A percentile compares a stretch with the other conserved stretches of the same genome.
Evolutionary conservation across 2,797 vertebrate genomes (phyloP).

Genomic region (Intellagama lesueurii): DNA sequence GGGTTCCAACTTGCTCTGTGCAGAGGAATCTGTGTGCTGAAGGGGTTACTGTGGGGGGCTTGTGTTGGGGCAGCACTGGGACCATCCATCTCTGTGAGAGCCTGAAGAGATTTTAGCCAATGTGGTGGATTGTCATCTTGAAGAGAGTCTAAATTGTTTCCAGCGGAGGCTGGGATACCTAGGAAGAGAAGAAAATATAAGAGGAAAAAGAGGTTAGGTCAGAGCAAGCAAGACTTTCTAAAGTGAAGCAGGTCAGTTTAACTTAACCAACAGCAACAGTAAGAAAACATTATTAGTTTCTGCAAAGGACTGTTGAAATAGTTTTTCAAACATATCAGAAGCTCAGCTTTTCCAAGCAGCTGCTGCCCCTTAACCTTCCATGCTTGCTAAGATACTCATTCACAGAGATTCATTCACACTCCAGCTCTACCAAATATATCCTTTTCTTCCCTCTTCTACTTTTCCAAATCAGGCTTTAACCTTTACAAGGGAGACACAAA

Average conservation of each 20-base stretch:
- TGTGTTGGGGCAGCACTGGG: constrained; percentile 86
- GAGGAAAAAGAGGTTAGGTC: constrained; percentile 65
- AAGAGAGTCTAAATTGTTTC: constrained; percentile 97
- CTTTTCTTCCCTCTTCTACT: constrained; percentile 52
- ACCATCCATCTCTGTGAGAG: constrained; percentile 98
- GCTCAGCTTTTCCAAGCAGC: constrained; percentile 24
- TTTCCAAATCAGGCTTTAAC: constrained; percentile 56
- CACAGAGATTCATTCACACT: constrained; percentile 33
- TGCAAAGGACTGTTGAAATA: constrained; percentile 58
- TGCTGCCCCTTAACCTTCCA: constrained; percentile 41
- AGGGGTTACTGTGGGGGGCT: constrained; percentile 87
- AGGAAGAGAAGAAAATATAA: constrained; percentile 54
- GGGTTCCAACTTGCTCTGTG: constrained; percentile 98
- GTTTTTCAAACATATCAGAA: constrained; percentile 33
- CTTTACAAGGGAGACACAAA: constrained; percentile 67
- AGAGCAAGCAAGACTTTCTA: constrained; percentile 48
- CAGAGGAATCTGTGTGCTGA: constrained; percentile 91
- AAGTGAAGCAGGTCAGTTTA: constrained; percentile 60
- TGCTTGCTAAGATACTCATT: constrained; percentile 36
- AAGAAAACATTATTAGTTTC: constrained; percentile 64
- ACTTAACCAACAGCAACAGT: constrained; percentile 58
- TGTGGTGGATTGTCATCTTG: constrained; percentile 99
- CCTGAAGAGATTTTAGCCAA: constrained; percentile 99
- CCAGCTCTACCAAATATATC: constrained; percentile 45
- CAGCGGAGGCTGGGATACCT: constrained; percentile 94